phyloP scores from a whole-genome alignment of 2,113 vertebrate genomes.

The Entomyzon cyanotis region DNA sequence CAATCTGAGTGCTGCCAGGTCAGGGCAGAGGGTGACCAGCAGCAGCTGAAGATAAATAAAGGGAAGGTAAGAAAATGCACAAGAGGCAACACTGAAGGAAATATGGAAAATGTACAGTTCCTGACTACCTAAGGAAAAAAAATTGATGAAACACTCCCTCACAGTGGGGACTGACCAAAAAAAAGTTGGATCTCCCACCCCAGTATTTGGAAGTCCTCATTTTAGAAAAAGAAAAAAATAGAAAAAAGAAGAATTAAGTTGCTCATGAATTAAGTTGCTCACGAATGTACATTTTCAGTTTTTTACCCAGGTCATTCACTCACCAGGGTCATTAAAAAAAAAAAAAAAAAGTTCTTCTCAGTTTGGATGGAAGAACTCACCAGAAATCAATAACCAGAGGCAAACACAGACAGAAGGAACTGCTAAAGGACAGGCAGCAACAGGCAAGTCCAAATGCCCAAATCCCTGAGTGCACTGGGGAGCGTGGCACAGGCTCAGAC shows the following conservation, averaged over 20 bases:
- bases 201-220: not conserved
- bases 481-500: not conserved
- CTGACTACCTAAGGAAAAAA: not conserved
- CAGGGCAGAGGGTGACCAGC: not conserved
- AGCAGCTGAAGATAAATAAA: not conserved
- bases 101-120: not conserved
- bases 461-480: not conserved
- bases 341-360: not conserved
- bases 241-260: not conserved
- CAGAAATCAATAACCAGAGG: not conserved
- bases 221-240: not conserved
- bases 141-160: accelerated
- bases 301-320: not conserved
- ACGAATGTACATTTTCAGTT: not conserved
- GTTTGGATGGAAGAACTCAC: not conserved
- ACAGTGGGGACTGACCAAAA: not conserved
- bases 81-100: not conserved
- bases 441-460: not conserved
- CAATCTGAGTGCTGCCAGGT: not conserved
- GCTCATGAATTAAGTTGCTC: not conserved
- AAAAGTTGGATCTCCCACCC: not conserved
- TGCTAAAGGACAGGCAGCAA: not conserved
- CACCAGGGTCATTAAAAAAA: not conserved
- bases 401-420: not conserved
- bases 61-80: not conserved